Evolutionary conservation across 2,888 invertebrate species (phyloP).

Genomic region (Pocota personata): DNA sequence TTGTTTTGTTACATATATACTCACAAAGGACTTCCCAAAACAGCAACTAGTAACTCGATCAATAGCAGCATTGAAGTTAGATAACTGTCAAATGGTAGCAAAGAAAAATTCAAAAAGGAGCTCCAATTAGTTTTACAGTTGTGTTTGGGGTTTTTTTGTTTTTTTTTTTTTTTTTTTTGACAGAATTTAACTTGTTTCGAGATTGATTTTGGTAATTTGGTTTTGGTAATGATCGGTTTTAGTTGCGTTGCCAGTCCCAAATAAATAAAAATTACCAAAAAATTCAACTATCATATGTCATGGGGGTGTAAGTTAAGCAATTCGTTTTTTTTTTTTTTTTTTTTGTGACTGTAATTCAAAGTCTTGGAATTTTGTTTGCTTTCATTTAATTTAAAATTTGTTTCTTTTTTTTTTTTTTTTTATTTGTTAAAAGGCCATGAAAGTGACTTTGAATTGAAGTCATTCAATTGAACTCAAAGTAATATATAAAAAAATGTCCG

Average conservation of each 20-base stretch:
- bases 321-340: slow-evolving; percentile 15
- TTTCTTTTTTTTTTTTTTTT: background rate
- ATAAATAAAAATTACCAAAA: slow-evolving; percentile 54
- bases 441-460: slow-evolving; percentile 61
- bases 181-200: slow-evolving; percentile 55
- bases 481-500: slow-evolving; percentile 19
- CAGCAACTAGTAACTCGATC: slow-evolving; percentile 78
- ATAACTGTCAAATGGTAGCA: slow-evolving; percentile 74
- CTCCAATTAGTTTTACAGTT: slow-evolving; percentile 71
- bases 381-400: background rate
- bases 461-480: slow-evolving; percentile 5
- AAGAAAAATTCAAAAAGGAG: slow-evolving; percentile 74
- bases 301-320: slow-evolving; percentile 56
- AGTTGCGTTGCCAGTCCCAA: slow-evolving; percentile 74
- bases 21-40: slow-evolving; percentile 81
- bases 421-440: background rate
- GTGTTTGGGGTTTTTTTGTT: slow-evolving; percentile 25
- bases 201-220: slow-evolving; percentile 3
- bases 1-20: slow-evolving; percentile 75
- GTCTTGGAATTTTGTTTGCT: slow-evolving; percentile 4
- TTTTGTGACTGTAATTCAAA: slow-evolving; percentile 58
- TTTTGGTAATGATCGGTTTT: slow-evolving; percentile 72
- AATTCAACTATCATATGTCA: slow-evolving; percentile 53
- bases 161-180: slow-evolving; percentile 47
- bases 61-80: slow-evolving; percentile 73